A percentile compares a stretch with the other conserved stretches of the same genome.
Evolutionary conservation across 2,113 vertebrate species (phyloP).

Genomic region (Sebastes fasciatus): DNA sequence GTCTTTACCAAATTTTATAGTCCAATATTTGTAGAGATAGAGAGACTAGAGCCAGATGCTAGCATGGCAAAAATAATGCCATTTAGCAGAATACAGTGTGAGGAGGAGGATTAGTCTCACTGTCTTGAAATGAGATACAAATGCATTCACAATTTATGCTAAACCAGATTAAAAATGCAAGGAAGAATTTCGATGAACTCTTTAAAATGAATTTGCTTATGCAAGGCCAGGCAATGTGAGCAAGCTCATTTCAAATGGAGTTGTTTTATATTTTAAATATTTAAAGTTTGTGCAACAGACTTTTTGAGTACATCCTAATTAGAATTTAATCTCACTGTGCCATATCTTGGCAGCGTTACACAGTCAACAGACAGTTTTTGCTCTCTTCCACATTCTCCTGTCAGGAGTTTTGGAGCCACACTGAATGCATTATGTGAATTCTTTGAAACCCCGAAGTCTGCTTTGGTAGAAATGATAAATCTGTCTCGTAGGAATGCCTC

Average conservation of each 20-base stretch:
- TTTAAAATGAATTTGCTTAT: constrained; percentile 10
- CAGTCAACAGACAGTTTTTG: background rate
- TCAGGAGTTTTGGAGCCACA: constrained; percentile 36
- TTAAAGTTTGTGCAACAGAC: background rate
- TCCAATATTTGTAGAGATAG: background rate
- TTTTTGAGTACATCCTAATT: constrained; percentile 11
- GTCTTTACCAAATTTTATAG: background rate
- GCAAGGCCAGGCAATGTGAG: background rate
- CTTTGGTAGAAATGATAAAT: constrained; percentile 72
- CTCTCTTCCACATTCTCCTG: constrained; percentile 28
- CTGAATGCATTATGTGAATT: constrained; percentile 45
- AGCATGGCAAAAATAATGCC: background rate
- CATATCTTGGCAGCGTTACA: background rate
- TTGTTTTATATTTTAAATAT: constrained; percentile 7
- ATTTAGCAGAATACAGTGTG: background rate
- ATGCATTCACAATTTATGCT: constrained; percentile 52
- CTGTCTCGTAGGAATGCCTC: constrained; percentile 72
- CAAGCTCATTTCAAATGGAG: background rate
- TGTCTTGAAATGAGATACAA: constrained; percentile 39
- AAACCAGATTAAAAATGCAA: constrained; percentile 20
- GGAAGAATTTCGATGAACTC: background rate
- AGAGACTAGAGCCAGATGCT: background rate
- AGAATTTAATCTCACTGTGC: background rate
- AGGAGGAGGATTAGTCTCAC: constrained; percentile 1
- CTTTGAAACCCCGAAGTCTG: constrained; percentile 62